Base-by-base conservation (phyloP, 2,888 invertebrate species). In the Tribolium freemani region DNA sequence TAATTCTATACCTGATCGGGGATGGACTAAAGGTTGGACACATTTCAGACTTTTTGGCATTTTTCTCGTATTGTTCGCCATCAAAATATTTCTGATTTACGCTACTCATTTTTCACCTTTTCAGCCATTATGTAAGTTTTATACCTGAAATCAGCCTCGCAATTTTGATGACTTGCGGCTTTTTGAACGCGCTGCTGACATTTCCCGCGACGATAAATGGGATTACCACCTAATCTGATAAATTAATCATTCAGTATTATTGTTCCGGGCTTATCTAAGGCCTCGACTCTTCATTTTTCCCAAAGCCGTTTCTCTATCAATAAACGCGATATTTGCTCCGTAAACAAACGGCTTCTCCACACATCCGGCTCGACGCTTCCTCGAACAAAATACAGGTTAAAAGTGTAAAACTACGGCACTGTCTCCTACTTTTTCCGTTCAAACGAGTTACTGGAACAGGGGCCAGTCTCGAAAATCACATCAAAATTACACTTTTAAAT, bases 301-400 rank as follows among this genome's bases (percentile, higher is more conserved):
- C 26, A 45, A 60, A 60, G 46, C 21, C 10, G 6, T 20, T 44
- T 16, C 51, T 44, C 38, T 63, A 63, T 63, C 50, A 16, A 63
- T 66, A 67, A 66, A 31, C 53, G 44, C 51, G 26, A 53, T 69
- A 69, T 69, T 69, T 69, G 60, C 20, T 11, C 11, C 9, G 60
- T 44, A 69, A 69, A 69, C 60, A 69, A 38, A 50, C 69, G 69
- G 69, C 69, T 58, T 48, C 38, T 64, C 8, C 38, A 56, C 58
- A 69, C 57, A 69, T 69, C 69, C 69, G 69, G 56, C 21, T 13
- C 53, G 44, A 9, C 10, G 38, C 16, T 67, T 67, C 67, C 57
- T 44, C 38, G 58, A 60, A 69, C 50, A 69, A 69, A 60, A 69
- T 69, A 11, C 60, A 60, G 69, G 69, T 58, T 69, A 69, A 69